phyloP scores from a whole-genome alignment of 64 coral and sea anemone species.

The Pocillopora verrucosa region DNA sequence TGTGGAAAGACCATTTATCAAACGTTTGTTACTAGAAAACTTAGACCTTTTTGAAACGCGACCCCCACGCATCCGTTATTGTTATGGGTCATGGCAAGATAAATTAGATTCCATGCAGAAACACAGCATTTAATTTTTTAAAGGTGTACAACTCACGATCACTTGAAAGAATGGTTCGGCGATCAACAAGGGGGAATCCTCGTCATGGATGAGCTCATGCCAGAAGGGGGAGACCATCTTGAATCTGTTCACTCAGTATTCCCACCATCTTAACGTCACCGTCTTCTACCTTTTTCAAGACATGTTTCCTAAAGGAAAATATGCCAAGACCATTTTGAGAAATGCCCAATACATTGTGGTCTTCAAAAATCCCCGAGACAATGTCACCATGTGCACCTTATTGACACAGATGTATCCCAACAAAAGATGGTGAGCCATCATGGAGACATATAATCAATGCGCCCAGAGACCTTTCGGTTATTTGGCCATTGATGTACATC shows the following conservation, averaged over 20 bases:
- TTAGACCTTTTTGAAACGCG: neutral
- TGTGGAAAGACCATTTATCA: no score
- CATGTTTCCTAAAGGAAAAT: constrained; percentile 43
- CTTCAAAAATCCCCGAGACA: no score
- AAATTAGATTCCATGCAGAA: neutral
- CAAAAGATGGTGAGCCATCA: no score
- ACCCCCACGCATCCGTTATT: neutral
- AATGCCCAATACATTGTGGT: neutral
- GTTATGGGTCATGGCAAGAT: neutral
- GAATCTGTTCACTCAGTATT: constrained; percentile 54
- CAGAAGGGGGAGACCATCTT: neutral
- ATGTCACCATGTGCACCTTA: no score
- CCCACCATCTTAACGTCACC: constrained; percentile 43
- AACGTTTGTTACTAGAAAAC: neutral
- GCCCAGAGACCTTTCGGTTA: no score
- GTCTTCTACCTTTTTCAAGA: constrained; percentile 38
- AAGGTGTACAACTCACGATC: neutral
- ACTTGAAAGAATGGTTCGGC: neutral
- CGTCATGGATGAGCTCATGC: constrained; percentile 55
- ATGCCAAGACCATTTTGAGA: neutral
- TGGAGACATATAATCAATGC: no score
- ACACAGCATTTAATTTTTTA: neutral
- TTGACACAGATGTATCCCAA: no score
- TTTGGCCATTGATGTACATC: no score
- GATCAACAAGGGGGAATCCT: neutral